Base-by-base conservation (phyloP, 2,797 vertebrate species). In the Denticeps clupeoides region DNA sequence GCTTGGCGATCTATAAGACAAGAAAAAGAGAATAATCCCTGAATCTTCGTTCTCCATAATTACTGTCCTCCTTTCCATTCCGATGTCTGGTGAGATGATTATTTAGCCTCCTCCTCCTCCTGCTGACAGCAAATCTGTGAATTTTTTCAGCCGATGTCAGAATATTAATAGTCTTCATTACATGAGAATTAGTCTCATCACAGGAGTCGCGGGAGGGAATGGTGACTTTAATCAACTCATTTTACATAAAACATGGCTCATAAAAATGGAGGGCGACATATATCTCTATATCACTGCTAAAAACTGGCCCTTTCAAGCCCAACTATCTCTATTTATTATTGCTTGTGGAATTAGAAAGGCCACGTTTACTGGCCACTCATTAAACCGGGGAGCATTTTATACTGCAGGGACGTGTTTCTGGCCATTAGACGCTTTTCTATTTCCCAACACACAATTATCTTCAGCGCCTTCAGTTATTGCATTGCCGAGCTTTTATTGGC, bases 141-240 rank as follows among this genome's bases (percentile, higher is more conserved):
- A 37, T 76, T 62, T 54, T 67, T 72, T 76, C 67, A 57, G 70
- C 72, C 59, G 64, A 63, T 73, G 69, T 72, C 62, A 65, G 71
- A 79, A 80, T 79, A 83, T 78, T 82, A 82, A 84, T 82, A 75
- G 75, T 74, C 67, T 74, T 79, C 71, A 78, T 82, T 82, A 79
- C 72, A 66, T 4, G 52, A 70, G 79, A 78, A 81, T 78, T 50
- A 75, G 77, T 78, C 81, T 82, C 67, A 77, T 75, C 71, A 77
- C 67, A 35, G 56, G n/a, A 69, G 65, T 78, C 68, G 67, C 65
- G 64, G 64, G 65, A 67, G 70, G 64, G 72, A 58, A 77, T 80
- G 74, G 73, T 72, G 72, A n/a, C 74, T 77, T 79, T 74, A 82
- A 82, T 82, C 74, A 81, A 70, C 29, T 69, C 67, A 75, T 78